Evolutionary conservation across 2,113 vertebrate genomes (phyloP), one percentile per base, ranked within the genome.

Genomic region (Oryzias woworae): DNA sequence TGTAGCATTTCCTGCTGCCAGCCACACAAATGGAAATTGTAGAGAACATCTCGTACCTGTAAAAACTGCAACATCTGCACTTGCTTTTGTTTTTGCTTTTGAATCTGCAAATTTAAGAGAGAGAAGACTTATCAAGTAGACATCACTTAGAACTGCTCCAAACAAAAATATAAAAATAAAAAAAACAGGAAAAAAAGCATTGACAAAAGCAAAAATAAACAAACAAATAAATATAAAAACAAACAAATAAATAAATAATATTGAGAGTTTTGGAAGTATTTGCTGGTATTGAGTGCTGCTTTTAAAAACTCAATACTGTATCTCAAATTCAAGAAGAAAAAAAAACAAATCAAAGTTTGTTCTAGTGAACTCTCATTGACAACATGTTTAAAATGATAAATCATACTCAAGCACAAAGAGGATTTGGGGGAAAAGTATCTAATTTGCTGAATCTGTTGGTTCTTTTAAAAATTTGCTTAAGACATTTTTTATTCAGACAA

Each of bases 351-450:
- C 24, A 60, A 20, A 28, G 22, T 26, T 57, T 58, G 46, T 42
- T 70, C 45, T 28, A 59, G 70, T 14, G 28, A 24, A 71, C 62
- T 44, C 41, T 53, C 45, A 42, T 49, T 23, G 24, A 56, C 23
- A 74, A 77, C 46, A 58, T 80, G 73, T 67, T 84, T 80, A 22
- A 52, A n/a, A 78, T 86, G 66, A 75, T 44, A 31, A 41, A 53
- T 43, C 55, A 70, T 64, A 24, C 61, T 64, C 15, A 76, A 85
- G 80, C 54, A 68, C 49, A 63, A 46, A 60, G 47, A 66, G 52
- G 66, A 47, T 74, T 73, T 66, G 15, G 46, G 54, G 49, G 57
- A 66, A 57, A 77, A 73, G 70, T 70, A 81, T 65, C 77, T 82
- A 75, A 68, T 82, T 20, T 20, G 20, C 20, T 20, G 20, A 20